phyloP scores from a whole-genome alignment of 2,113 vertebrate species.

The Ahaetulla prasina region DNA sequence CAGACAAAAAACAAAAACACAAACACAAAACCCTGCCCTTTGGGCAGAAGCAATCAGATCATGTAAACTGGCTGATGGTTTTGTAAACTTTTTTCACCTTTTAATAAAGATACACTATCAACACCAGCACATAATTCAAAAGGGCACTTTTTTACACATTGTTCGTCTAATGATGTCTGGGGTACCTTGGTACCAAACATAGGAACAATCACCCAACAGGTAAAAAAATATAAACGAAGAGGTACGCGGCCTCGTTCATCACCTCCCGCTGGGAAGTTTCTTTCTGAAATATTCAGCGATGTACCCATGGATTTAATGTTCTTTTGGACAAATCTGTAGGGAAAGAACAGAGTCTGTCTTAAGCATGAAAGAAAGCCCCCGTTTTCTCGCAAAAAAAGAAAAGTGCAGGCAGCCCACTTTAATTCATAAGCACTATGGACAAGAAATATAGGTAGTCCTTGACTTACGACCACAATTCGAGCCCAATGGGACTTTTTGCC shows the following conservation, averaged over 20 bases:
- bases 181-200: background rate
- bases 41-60: background rate
- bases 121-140: background rate
- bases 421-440: background rate
- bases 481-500: background rate
- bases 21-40: background rate
- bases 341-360: background rate
- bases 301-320: conserved; percentile 21
- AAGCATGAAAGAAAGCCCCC: background rate
- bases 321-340: conserved; percentile 4
- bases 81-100: background rate
- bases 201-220: background rate
- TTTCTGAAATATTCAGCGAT: conserved; percentile 6
- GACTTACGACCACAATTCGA: background rate
- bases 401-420: background rate
- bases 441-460: background rate
- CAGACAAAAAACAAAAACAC: too few species aligned
- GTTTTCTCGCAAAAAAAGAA: background rate
- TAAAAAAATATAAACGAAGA: background rate
- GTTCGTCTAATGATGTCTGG: background rate
- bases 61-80: background rate
- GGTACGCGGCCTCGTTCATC: conserved; percentile 30
- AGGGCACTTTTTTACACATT: too few species aligned
- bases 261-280: conserved; percentile 12
- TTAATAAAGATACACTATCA: background rate